Evolutionary conservation across 2,797 vertebrate species (phyloP).

Genomic region (Darevskia nairensis): DNA sequence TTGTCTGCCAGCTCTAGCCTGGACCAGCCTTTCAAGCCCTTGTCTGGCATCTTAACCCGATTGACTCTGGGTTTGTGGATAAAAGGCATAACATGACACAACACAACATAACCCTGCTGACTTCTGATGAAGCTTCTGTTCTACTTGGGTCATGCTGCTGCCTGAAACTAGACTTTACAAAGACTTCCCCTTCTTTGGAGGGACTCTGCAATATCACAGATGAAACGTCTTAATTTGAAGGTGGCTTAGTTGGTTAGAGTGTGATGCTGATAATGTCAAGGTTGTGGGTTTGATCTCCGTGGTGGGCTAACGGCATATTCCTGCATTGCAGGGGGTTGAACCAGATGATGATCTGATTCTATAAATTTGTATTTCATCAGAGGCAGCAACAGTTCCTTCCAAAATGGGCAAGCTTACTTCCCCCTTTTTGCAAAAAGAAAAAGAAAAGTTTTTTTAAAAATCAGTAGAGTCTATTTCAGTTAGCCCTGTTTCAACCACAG

Average conservation of each 20-base stretch:
- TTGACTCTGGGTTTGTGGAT: background rate
- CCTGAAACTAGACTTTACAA: background rate
- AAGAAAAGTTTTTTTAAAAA: too few relatives aligned
- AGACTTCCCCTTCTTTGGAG: background rate
- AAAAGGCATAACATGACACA: too few relatives aligned
- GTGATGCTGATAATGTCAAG: too few relatives aligned
- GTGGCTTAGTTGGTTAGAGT: too few relatives aligned
- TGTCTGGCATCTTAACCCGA: background rate
- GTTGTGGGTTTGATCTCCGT: too few relatives aligned
- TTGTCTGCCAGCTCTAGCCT: background rate
- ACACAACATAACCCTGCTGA: too few relatives aligned
- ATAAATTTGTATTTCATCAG: background rate
- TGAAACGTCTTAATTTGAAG: background rate
- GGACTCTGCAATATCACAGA: background rate
- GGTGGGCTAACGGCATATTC: too few relatives aligned
- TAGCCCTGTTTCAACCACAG: background rate
- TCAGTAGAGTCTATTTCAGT: conserved; percentile 4
- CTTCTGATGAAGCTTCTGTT: background rate
- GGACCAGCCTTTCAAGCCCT: background rate
- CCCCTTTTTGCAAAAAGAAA: background rate
- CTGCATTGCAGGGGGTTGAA: too few relatives aligned
- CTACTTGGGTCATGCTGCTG: background rate
- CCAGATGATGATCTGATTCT: too few relatives aligned
- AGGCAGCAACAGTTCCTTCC: background rate
- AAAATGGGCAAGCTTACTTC: background rate